phyloP scores from a whole-genome alignment of 2,113 vertebrate genomes.

The Muntiacus reevesi region DNA sequence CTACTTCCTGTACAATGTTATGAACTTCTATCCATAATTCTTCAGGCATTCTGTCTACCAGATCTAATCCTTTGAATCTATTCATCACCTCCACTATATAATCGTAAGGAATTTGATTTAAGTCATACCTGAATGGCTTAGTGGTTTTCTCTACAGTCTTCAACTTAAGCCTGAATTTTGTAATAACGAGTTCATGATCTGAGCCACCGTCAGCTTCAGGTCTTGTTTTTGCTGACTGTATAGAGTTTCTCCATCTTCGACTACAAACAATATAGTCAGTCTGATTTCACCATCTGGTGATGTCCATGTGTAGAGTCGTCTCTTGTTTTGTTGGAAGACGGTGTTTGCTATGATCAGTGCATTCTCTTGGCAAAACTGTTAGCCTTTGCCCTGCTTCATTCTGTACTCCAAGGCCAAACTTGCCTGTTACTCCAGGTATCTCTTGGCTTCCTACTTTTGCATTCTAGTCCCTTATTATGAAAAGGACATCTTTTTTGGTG shows the following conservation, averaged over 20 bases:
- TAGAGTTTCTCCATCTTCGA: background rate
- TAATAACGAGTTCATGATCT: background rate
- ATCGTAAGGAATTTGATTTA: background rate
- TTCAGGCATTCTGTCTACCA: background rate
- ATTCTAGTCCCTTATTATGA: background rate
- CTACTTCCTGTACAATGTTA: background rate
- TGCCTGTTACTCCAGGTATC: background rate
- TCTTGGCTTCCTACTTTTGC: background rate
- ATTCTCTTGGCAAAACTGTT: background rate
- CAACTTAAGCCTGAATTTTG: background rate
- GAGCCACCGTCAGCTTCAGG: background rate
- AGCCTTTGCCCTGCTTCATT: background rate
- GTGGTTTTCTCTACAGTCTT: background rate
- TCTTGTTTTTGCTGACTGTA: background rate
- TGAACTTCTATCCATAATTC: background rate
- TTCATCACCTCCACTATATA: background rate
- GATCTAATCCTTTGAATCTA: background rate
- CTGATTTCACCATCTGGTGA: background rate
- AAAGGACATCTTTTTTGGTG: background rate
- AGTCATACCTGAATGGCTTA: background rate
- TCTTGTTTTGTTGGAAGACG: background rate
- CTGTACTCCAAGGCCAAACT: background rate
- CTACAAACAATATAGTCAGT: background rate
- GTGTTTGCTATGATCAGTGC: background rate
- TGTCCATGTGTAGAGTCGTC: background rate